A percentile compares a stretch with the other conserved stretches of the same genome.
Evolutionary conservation across 2,113 vertebrate species (phyloP).

Genomic region (Puffinus mauretanicus): DNA sequence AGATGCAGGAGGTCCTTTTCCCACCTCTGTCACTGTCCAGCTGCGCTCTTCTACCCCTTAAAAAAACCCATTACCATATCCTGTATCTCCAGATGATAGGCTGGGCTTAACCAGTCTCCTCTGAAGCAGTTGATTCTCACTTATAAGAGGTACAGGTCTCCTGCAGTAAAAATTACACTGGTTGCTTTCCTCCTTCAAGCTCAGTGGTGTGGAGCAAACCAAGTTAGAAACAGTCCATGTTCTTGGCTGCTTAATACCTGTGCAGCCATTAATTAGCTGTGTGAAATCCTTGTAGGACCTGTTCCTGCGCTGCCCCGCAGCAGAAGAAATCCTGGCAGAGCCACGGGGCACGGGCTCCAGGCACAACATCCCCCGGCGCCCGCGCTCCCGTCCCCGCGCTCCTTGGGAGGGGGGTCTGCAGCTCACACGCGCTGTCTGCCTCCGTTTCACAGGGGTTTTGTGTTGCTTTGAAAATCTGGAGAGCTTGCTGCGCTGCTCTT

Average conservation of each 20-base stretch:
- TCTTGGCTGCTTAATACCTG: not conserved
- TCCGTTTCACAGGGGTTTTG: no score
- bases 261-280: not conserved
- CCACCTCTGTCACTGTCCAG: not conserved
- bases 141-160: not conserved
- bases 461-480: not conserved
- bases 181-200: not conserved
- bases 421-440: not conserved
- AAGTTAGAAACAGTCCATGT: not conserved
- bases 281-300: not conserved
- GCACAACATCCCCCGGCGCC: no score
- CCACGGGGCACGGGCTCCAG: not conserved
- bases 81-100: not conserved
- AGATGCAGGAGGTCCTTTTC: not conserved
- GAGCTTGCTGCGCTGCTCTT: not conserved
- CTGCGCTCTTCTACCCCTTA: not conserved
- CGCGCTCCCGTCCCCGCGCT: fast-evolving
- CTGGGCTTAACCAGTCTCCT: not conserved
- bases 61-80: not conserved
- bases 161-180: not conserved
- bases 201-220: not conserved
- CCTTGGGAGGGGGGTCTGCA: no score
- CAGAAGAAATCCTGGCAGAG: not conserved
- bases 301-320: not conserved
- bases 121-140: not conserved